These are phyloP conservation scores for Papilio dardanus DNA, from an alignment of 1,140 invertebrate species.

Conservation along the genomic window DNA sequence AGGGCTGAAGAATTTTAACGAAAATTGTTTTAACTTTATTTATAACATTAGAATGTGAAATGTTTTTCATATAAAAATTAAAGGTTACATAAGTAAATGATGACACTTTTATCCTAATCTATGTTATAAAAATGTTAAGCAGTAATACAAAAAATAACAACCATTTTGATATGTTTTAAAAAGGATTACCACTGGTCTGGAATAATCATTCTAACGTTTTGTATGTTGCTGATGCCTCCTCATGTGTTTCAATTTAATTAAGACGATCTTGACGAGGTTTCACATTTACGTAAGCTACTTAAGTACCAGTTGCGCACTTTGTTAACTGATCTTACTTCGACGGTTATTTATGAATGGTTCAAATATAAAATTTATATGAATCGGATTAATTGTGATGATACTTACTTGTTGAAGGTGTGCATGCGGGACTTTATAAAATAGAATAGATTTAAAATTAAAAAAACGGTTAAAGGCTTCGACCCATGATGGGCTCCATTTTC, in stretches of 20 bases:
- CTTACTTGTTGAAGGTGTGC: background rate
- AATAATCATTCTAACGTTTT: background rate
- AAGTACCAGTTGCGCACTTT: background rate
- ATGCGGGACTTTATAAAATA: background rate
- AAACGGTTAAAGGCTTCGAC: too few species aligned
- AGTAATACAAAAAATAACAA: background rate
- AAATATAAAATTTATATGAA: too few species aligned
- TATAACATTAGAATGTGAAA: background rate
- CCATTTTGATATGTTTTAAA: too few species aligned
- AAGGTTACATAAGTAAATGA: background rate
- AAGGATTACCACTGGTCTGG: background rate
- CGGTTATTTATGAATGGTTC: too few species aligned
- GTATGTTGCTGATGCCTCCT: background rate
- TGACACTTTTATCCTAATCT: too few species aligned
- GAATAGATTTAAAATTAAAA: too few species aligned
- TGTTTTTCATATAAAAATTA: background rate
- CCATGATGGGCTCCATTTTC: too few species aligned
- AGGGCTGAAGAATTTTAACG: constrained; percentile 21
- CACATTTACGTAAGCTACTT: too few species aligned
- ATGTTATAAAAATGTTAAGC: background rate
- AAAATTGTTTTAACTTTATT: constrained; percentile 13
- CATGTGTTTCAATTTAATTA: background rate
- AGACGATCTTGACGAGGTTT: background rate
- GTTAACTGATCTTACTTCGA: background rate
- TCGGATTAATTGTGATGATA: background rate